Evolutionary conservation across 2,888 invertebrate genomes (phyloP), one percentile per base, ranked within the genome.

Genomic region (Nomada flava): DNA sequence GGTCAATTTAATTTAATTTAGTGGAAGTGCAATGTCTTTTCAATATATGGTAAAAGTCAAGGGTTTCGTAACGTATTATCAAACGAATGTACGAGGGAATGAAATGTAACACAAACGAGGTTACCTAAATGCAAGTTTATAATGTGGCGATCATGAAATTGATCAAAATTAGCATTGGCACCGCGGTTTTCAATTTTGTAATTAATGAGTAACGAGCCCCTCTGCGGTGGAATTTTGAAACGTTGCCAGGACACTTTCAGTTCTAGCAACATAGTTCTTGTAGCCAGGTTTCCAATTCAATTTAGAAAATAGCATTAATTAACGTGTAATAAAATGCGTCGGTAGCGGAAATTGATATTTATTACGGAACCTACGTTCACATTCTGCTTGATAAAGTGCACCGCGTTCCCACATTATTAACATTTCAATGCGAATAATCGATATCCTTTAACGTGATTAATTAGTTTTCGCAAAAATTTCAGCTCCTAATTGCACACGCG

Each of bases 251-350:
- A 55, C 52, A 44, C 11, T 79, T 29, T 29, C 57, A 20, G 52
- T 47, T 7, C 52, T 52, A 57, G 52, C 13, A 20, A 50, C 7
- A 9, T 20, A 63, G 62, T 67, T 80, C 80, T 80, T 80, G 52
- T 13, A 52, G 23, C 47, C 44, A 55, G 50, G 50, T 65, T 80
- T 68, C 72, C 72, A 62, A 80, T 80, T 72, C 67, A 67, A 80
- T 80, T 79, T 79, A 50, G 67, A 53, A 80, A 53, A 67, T 57
- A 72, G 62, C 63, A 52, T 79, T 79, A 80, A 79, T 79, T 71
- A 79, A 65, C 50, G 47, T 60, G 72, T 23, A 50, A 79, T 68
- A 52, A 70, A 64, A 70, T 65, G 50, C 11, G 26, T 67, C 50
- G 68, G 42, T 23, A 55, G 11, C 10, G 13, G 11, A 50, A 50